A percentile compares a stretch with the other conserved stretches of the same genome.
Evolutionary conservation across 53 echinoderm and acorn worm species (phyloP).

Genomic region (Paelopatides confundens): DNA sequence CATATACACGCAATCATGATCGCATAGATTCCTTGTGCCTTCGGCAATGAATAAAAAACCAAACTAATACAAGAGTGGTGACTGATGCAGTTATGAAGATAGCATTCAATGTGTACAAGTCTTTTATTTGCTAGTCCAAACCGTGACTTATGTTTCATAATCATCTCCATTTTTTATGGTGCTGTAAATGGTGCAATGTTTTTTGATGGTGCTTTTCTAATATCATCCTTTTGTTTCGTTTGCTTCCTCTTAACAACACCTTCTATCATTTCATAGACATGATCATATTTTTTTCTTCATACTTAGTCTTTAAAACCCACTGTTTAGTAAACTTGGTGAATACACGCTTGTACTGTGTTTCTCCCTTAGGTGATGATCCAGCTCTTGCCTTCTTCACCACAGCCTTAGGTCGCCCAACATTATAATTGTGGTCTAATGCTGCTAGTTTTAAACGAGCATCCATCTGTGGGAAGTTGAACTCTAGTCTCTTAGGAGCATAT

Average conservation of each 20-base stretch:
- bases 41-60: no score
- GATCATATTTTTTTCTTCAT: slow-evolving; percentile 28
- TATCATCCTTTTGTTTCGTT: not conserved
- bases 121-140: no score
- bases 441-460: slow-evolving; percentile 1
- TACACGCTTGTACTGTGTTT: not conserved
- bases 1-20: no score
- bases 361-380: slow-evolving; percentile 5
- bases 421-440: slow-evolving; percentile 26
- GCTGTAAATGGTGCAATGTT: slow-evolving; percentile 1
- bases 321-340: slow-evolving; percentile 35
- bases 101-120: no score
- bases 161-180: not conserved
- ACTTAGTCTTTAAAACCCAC: slow-evolving; percentile 33
- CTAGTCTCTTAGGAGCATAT: slow-evolving; percentile 40
- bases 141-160: not conserved
- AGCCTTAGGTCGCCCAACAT: slow-evolving; percentile 9
- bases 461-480: slow-evolving; percentile 24
- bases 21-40: no score
- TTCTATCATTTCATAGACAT: slow-evolving; percentile 34
- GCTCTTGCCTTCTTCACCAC: not conserved
- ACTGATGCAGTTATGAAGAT: no score
- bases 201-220: not conserved
- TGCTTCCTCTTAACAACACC: slow-evolving; percentile 8
- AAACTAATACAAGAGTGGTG: no score